Base-by-base conservation (phyloP, 2,888 invertebrate genomes). In the Lasioglossum vierecki region DNA sequence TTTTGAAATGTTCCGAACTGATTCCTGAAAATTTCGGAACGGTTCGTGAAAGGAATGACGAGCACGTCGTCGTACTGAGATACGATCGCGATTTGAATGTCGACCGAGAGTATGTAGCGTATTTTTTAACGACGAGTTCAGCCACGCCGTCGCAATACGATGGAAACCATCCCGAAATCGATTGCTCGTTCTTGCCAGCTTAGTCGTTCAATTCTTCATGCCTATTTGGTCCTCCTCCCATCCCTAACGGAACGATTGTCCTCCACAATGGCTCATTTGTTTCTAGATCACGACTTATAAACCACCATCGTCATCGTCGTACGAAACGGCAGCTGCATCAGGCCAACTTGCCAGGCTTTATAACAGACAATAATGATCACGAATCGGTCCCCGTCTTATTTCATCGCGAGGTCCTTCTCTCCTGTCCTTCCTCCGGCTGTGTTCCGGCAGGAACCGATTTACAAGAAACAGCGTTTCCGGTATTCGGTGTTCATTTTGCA, bases 351-450 rank as follows among this genome's bases (percentile, higher is more conserved):
- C 86, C 86, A 82, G 80, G 80, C 85, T 88, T 91, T 90, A 91
- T 92, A 92, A 93, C 92, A 92, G 94, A 93, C 92, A 92, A 91
- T 92, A 94, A 93, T 89, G 87, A 93, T 93, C 91, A 80, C 86
- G 86, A 63, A 88, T 88, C 87, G 70, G 75, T 30, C 2, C 44
- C 71, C 80, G 30, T 87, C 80, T 82, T 79, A 66, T 76, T 88
- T 57, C 76, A 53, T 83, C 83, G 76, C 15, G 68, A 22, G 41
- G 41, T 68, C 26, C 63, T 53, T 72, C 46, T 76, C 76, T 22
- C 9, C 66, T 71, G 63, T 68, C 35, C 26, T 75, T 68, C 76
- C 18, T 41, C n/a, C n/a, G 9, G n/a, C 3, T n/a, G 57, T 57
- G 57, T n/a, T n/a, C 8, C 57, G 57, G n/a, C 9, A 57, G n/a